Base-by-base conservation (phyloP, 2,888 invertebrate species). In the Heliconius hortense region DNA sequence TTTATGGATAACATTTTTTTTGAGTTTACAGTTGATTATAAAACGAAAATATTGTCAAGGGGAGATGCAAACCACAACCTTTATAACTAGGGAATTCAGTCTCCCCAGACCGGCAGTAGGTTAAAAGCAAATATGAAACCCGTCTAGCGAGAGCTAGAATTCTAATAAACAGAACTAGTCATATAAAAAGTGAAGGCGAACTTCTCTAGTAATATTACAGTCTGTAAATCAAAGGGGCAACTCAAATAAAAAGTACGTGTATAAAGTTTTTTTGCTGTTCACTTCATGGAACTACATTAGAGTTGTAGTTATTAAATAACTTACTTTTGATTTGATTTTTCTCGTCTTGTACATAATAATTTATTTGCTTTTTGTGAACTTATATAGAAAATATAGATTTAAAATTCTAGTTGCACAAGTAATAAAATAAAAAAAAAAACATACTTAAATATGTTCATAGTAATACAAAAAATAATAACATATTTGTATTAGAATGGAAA, bases 101-200 rank as follows among this genome's bases (percentile, higher is more conserved):
- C 48, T 18, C 18, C 18, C n/a, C 35, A 64, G 31, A 64, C 13
- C n/a, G 63, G 31, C 35, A 64, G 63, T 31, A 31, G 24, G 39
- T 21, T 39, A 35, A 64, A 66, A 66, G 66, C 39, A 39, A 66
- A 39, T 39, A 66, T 43, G 15, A 39, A 66, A 13, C 39, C 39
- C 66, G 66, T 66, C 66, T 66, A 66, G 24, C 24, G 35, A 66
- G 66, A 43, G 66, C 39, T 66, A 43, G 39, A 66, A 39, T 66
- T 66, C 66, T 66, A 66, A 66, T 66, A 69, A 69, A 69, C 56
- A 31, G 53, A 7, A 53, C 7, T 24, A 31, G 68, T 69, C 5
- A 69, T 56, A 53, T 56, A 69, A 69, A 69, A 69, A 69, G 68
- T 56, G 48, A 53, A 69, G 69, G 56, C 53, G n/a, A 69, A 69